Evolutionary conservation across 2,113 vertebrate species (phyloP).

Genomic region (Chiloscyllium plagiosum): DNA sequence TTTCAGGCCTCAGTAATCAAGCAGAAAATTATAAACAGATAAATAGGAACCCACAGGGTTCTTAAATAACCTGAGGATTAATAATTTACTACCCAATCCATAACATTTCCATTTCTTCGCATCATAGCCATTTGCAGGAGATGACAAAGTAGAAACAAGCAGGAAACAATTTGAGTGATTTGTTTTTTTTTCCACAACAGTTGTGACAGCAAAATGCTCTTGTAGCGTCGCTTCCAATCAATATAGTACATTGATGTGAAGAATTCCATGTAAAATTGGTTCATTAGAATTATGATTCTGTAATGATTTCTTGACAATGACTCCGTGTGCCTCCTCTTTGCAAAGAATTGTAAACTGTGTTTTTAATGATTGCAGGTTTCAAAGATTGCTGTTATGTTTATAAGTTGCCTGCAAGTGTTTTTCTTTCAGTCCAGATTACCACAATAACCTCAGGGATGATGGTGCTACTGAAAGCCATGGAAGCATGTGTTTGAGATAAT

Average conservation of each 20-base stretch:
- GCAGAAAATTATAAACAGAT: constrained; percentile 32
- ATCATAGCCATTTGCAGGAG: neutral
- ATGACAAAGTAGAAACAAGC: constrained; percentile 8
- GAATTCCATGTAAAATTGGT: neutral
- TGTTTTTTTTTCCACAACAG: neutral
- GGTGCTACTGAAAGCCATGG: neutral
- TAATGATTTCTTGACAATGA: neutral
- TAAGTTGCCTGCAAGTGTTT: neutral
- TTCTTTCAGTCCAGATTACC: neutral
- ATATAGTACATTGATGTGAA: neutral
- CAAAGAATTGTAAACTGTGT: neutral
- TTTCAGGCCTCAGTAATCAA: neutral
- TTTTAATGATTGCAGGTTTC: neutral
- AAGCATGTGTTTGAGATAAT: neutral
- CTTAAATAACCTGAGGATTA: neutral
- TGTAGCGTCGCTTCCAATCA: neutral
- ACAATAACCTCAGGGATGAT: neutral
- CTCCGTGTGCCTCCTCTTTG: neutral
- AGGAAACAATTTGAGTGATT: neutral
- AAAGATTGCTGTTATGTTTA: neutral
- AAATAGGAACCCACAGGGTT: neutral
- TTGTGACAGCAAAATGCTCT: neutral
- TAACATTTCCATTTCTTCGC: neutral
- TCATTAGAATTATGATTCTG: neutral
- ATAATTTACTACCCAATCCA: neutral